Evolutionary conservation across 2,113 vertebrate genomes (phyloP).

Genomic region (Coracopsis vasa): DNA sequence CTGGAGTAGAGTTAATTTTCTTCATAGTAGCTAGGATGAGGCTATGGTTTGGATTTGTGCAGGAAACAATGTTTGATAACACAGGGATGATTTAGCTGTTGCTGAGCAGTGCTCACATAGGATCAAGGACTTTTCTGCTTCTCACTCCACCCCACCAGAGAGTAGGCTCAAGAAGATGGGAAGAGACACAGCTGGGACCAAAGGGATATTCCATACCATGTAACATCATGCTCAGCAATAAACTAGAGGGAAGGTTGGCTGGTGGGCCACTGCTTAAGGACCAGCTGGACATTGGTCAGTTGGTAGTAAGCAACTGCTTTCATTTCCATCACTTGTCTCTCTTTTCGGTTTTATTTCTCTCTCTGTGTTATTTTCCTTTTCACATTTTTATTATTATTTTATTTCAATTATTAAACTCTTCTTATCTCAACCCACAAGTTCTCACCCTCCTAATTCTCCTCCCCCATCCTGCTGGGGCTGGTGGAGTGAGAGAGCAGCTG

Average conservation of each 20-base stretch:
- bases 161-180: not conserved
- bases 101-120: not conserved
- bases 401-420: not conserved
- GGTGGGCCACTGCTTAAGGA: not conserved
- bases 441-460: not conserved
- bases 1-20: not conserved
- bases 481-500: not conserved
- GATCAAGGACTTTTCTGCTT: not conserved
- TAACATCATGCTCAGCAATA: not conserved
- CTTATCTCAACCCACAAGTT: not conserved
- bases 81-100: not conserved
- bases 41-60: not conserved
- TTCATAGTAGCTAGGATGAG: not conserved
- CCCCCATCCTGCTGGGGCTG: not conserved
- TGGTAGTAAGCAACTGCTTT: not conserved
- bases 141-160: not conserved
- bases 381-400: not conserved
- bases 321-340: not conserved
- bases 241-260: not conserved
- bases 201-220: not conserved
- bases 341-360: not conserved
- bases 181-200: not conserved
- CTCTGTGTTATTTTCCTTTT: not conserved
- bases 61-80: not conserved
- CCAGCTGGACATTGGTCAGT: not conserved